phyloP scores from a whole-genome alignment of 1,140 invertebrate species.

The Heliconius eleuchia region DNA sequence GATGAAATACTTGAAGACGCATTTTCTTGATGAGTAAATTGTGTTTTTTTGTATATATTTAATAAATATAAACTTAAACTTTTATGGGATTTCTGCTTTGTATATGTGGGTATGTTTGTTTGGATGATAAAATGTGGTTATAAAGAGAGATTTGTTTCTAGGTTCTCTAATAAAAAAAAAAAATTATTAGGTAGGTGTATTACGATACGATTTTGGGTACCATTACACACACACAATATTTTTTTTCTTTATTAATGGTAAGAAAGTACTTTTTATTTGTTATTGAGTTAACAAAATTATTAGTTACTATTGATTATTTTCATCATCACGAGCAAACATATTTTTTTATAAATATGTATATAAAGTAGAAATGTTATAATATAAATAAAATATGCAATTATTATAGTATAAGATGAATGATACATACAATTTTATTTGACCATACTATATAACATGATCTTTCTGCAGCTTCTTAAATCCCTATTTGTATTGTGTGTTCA shows the following conservation, averaged over 20 bases:
- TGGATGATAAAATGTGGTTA: background rate
- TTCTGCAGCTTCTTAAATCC: background rate
- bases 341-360: background rate
- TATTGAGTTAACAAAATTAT: background rate
- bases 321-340: background rate
- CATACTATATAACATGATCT: background rate
- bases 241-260: too few species aligned
- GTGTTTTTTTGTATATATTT: constrained; percentile 10
- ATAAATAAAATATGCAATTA: constrained; percentile 7
- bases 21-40: constrained; percentile 84
- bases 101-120: background rate
- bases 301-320: background rate
- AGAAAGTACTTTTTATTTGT: background rate
- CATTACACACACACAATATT: too few species aligned
- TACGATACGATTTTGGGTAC: background rate
- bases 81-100: background rate
- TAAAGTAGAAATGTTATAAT: constrained; percentile 5
- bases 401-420: background rate
- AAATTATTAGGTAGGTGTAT: background rate
- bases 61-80: background rate
- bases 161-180: background rate
- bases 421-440: background rate
- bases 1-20: constrained; percentile 96
- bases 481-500: background rate
- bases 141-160: background rate